Conservation (phyloP, 2,797 vertebrate genomes). For the Chloroceryle inda region DNA sequence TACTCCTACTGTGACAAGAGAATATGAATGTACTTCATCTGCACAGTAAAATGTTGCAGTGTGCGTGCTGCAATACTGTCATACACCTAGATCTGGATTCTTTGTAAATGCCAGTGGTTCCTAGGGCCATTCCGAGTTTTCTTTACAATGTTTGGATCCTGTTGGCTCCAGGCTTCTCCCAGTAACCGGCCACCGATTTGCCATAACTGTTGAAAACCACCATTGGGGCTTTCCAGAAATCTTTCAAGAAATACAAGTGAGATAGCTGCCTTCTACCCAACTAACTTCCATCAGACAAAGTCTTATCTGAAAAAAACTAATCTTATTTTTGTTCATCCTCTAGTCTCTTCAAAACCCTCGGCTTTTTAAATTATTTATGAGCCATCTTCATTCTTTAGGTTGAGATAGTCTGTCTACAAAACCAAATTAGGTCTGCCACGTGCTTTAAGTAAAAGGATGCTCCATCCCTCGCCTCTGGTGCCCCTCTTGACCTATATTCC, state of each 20-base stretch:
- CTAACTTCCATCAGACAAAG: background rate
- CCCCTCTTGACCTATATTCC: conserved; percentile 28
- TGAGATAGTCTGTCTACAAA: background rate
- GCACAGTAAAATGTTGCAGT: rapidly evolving
- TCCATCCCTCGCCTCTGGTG: background rate
- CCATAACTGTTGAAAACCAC: background rate
- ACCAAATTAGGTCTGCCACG: background rate
- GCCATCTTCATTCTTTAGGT: background rate
- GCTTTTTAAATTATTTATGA: background rate
- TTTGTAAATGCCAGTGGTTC: background rate
- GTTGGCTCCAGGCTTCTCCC: background rate
- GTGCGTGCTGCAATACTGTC: background rate
- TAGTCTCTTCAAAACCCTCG: background rate
- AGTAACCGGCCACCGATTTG: background rate
- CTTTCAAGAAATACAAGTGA: background rate
- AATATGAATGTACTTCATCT: background rate
- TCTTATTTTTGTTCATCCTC: background rate
- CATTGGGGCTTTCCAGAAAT: background rate
- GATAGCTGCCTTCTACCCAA: background rate
- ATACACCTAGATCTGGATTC: background rate
- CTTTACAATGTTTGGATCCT: background rate
- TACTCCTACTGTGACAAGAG: background rate
- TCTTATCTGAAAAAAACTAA: background rate
- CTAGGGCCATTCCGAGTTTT: background rate
- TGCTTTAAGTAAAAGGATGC: background rate